Conservation (phyloP, 2,888 invertebrate species). For the Allygus modestus region DNA sequence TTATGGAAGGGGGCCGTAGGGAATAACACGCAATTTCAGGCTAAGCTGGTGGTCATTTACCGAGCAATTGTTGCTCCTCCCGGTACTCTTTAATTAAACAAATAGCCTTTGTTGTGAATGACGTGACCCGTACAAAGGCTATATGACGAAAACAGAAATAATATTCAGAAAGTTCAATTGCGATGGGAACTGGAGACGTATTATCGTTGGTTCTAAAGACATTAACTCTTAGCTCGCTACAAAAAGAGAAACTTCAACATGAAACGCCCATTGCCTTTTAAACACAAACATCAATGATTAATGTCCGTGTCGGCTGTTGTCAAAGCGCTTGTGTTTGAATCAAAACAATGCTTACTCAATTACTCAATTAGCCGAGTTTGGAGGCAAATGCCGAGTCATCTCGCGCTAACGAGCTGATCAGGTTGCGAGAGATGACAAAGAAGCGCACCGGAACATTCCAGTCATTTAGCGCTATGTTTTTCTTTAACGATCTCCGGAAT, state of each 20-base stretch:
- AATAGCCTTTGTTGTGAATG: too few species aligned
- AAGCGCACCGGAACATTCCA: neutral
- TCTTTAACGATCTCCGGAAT: neutral
- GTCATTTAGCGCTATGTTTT: neutral
- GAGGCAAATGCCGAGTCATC: neutral
- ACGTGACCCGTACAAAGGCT: too few species aligned
- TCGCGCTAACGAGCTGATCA: neutral
- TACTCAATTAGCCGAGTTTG: conserved; percentile 21
- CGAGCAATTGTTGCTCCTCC: too few species aligned
- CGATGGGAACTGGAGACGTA: too few species aligned
- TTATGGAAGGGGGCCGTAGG: too few species aligned
- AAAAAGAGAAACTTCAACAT: neutral
- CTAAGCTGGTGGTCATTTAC: too few species aligned
- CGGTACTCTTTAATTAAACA: too few species aligned
- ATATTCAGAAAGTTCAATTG: too few species aligned
- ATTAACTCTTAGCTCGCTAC: too few species aligned
- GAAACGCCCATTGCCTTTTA: neutral
- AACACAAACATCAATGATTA: conserved; percentile 13
- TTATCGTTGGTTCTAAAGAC: too few species aligned
- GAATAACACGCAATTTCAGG: too few species aligned
- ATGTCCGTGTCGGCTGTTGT: conserved; percentile 5
- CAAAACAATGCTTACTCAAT: conserved; percentile 37
- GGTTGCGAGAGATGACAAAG: neutral
- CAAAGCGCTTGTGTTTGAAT: neutral
- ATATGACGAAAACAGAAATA: too few species aligned